Conservation (phyloP, 2,113 vertebrate species). For the Rhegmatorhina hoffmannsi region DNA sequence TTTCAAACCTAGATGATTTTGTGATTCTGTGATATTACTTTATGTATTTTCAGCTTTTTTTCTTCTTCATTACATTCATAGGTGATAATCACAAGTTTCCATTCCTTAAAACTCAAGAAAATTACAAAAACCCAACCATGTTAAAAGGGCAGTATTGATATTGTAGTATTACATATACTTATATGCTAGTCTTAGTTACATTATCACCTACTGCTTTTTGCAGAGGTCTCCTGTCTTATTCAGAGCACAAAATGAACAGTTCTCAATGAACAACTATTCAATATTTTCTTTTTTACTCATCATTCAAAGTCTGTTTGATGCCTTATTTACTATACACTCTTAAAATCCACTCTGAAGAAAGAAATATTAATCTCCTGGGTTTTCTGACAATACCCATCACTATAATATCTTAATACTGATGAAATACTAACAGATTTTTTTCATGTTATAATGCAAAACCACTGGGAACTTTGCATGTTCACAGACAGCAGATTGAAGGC, state of each 20-base stretch:
- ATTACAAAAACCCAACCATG: accelerated
- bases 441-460: neutral
- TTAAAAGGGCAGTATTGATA: accelerated
- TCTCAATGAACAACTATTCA: neutral
- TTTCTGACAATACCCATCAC: neutral
- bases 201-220: neutral
- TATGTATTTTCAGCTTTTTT: neutral
- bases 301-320: neutral
- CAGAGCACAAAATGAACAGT: neutral
- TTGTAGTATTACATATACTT: neutral
- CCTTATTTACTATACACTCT: neutral
- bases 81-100: neutral
- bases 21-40: neutral
- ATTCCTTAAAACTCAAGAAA: neutral
- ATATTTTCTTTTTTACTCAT: neutral
- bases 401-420: neutral
- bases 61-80: neutral
- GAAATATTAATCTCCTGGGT: neutral
- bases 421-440: neutral
- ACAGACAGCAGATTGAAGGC: neutral
- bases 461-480: neutral
- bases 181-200: neutral
- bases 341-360: neutral
- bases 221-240: neutral
- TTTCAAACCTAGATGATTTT: neutral